These are phyloP conservation scores for Andrena minutula DNA, from an alignment of 2,888 invertebrate genomes.

Conservation along the genomic window DNA sequence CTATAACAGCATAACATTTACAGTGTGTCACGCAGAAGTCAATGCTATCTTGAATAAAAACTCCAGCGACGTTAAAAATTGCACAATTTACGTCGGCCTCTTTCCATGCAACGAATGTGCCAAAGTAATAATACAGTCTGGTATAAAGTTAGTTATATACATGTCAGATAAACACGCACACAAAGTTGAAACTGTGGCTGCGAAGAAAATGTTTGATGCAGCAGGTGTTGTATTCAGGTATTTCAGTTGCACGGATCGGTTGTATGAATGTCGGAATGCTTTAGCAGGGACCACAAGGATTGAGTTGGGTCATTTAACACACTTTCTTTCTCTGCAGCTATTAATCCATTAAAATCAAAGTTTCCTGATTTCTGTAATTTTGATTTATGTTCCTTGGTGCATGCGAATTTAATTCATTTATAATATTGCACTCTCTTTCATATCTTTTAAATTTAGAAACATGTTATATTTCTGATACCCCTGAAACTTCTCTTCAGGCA, in stretches of 20 bases:
- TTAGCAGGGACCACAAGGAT: neutral
- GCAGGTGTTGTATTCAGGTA: slow-evolving; percentile 90
- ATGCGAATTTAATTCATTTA: neutral
- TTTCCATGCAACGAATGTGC: slow-evolving; percentile 99
- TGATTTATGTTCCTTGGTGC: too few species aligned
- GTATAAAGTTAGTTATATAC: slow-evolving; percentile 92
- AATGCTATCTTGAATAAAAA: slow-evolving; percentile 98
- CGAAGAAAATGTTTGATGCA: slow-evolving; percentile 93
- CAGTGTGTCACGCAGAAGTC: slow-evolving; percentile 99
- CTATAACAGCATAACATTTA: slow-evolving; percentile 28
- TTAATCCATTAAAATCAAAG: too few species aligned
- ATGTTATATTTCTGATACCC: neutral
- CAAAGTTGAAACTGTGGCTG: slow-evolving; percentile 90
- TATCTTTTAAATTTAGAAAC: neutral
- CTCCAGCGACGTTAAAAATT: slow-evolving; percentile 90
- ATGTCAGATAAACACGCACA: slow-evolving; percentile 93
- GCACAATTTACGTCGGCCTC: slow-evolving; percentile 94
- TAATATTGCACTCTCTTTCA: neutral
- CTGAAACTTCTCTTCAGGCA: slow-evolving; percentile 86
- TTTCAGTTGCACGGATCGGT: slow-evolving; percentile 11
- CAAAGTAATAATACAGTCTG: slow-evolving; percentile 97
- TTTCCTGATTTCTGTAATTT: too few species aligned
- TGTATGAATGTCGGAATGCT: slow-evolving; percentile 19
- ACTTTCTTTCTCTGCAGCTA: too few species aligned
- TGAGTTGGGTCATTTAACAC: too few species aligned